Conservation (phyloP, 2,797 vertebrate species). For the Pipistrellus nathusii region DNA sequence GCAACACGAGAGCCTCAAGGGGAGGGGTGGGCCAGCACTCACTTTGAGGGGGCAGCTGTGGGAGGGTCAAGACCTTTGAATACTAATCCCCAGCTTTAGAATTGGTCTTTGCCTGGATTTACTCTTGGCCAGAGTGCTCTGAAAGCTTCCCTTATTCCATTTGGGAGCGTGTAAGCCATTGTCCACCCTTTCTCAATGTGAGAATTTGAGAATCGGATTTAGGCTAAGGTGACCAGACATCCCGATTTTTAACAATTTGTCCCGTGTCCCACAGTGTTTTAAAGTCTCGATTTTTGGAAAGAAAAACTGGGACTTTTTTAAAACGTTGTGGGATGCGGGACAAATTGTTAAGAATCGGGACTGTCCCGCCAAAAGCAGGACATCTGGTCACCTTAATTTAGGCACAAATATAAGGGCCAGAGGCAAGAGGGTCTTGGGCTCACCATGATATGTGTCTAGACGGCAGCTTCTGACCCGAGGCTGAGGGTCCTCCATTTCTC, state of each 20-base stretch:
- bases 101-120: neutral
- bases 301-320: no score
- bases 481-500: slow-evolving; percentile 39
- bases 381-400: neutral
- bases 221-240: neutral
- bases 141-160: neutral
- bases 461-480: slow-evolving; percentile 47
- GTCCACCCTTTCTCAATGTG: neutral
- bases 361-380: no score
- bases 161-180: neutral
- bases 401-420: neutral
- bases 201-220: neutral
- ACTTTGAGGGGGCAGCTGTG: neutral
- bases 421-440: neutral
- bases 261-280: no score
- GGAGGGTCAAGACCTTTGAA: neutral
- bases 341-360: no score
- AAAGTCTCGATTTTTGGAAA: no score
- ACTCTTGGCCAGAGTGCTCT: neutral
- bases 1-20: neutral
- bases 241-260: no score
- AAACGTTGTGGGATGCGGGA: no score
- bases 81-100: neutral
- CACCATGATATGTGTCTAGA: slow-evolving; percentile 73
- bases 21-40: neutral